Conservation (phyloP, 2,113 vertebrate species). For the Nipponia nippon region DNA sequence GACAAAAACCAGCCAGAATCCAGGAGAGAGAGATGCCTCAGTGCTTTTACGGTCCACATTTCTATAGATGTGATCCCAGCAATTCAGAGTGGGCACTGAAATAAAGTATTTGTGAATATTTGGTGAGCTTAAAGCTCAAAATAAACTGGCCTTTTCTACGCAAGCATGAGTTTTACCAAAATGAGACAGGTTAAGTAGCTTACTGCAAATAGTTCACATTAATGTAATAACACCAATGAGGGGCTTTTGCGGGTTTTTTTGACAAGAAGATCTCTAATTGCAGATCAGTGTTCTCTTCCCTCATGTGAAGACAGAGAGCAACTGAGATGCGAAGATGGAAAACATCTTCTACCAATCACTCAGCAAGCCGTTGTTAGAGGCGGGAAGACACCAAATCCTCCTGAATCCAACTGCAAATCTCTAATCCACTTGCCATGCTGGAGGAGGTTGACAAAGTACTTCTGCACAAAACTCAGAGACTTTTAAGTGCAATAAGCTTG, state of each 20-base stretch:
- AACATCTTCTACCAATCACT: not conserved
- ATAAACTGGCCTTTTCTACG: not conserved
- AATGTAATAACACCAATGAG: not conserved
- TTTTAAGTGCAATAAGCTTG: not conserved
- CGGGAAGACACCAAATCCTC: not conserved
- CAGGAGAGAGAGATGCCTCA: not conserved
- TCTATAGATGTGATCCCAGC: not conserved
- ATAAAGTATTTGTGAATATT: not conserved
- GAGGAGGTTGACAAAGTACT: not conserved
- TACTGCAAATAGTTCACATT: not conserved
- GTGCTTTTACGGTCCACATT: accelerated
- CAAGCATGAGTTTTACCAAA: not conserved
- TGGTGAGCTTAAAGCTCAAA: not conserved
- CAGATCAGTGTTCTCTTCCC: not conserved
- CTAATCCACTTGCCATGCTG: not conserved
- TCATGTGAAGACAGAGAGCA: not conserved
- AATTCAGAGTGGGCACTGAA: not conserved
- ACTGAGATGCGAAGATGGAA: not conserved
- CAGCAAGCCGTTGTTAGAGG: not conserved
- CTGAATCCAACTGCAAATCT: not conserved
- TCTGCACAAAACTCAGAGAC: not conserved
- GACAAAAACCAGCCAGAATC: accelerated
- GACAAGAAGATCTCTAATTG: not conserved
- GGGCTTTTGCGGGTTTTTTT: not conserved
- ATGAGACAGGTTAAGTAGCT: not conserved